Evolutionary conservation across 2,888 invertebrate species (phyloP).

Genomic region (Chloroclystis v-ata): DNA sequence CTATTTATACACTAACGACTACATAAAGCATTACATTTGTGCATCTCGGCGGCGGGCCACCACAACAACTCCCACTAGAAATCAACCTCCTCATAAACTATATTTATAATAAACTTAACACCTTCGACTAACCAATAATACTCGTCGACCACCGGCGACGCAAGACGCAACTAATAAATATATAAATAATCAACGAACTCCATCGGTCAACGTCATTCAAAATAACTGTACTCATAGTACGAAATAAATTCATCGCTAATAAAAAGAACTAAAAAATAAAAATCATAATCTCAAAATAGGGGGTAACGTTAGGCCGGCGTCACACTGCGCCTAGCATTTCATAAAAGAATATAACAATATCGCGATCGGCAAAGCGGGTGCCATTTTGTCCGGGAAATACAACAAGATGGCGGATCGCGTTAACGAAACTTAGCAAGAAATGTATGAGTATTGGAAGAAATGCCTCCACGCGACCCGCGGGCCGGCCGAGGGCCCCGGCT

Average conservation of each 20-base stretch:
- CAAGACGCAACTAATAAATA: not conserved
- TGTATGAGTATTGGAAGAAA: constrained; percentile 51
- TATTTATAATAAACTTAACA: constrained; percentile 44
- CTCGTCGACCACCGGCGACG: constrained; percentile 30
- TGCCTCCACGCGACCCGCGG: constrained; percentile 29
- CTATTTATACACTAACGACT: constrained; percentile 57
- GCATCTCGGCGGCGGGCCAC: constrained; percentile 38
- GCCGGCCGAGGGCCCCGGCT: not conserved
- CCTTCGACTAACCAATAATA: constrained; percentile 48
- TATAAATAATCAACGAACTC: constrained; percentile 12
- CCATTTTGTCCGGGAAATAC: no score
- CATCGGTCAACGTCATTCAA: constrained; percentile 15
- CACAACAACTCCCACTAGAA: constrained; percentile 12
- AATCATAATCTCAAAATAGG: constrained; percentile 29
- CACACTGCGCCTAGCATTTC: no score
- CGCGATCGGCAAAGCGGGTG: no score
- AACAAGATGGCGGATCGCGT: constrained; percentile 17
- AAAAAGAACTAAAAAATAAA: constrained; percentile 20
- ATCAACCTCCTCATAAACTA: constrained; percentile 25
- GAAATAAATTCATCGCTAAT: constrained; percentile 18
- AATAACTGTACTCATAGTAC: constrained; percentile 31
- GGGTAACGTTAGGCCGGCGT: constrained; percentile 9
- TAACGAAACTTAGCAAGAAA: constrained; percentile 32
- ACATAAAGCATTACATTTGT: constrained; percentile 71
- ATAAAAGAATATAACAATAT: no score